phyloP scores from a whole-genome alignment of 2,797 vertebrate species.

The Cossypha polioptera region DNA sequence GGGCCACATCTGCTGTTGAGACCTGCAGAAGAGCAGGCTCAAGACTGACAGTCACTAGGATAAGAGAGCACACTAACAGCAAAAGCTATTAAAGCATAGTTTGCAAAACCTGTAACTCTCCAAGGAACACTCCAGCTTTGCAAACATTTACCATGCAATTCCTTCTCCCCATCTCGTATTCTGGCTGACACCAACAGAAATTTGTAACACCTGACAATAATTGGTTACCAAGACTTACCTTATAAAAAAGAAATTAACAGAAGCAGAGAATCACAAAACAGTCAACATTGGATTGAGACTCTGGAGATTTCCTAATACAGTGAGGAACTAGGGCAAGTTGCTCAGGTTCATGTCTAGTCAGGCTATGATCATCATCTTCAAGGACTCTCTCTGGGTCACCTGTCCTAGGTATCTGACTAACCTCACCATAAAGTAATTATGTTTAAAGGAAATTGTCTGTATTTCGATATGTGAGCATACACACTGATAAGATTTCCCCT shows the following conservation, averaged over 20 bases:
- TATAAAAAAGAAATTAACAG: not conserved
- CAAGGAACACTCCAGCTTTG: not conserved
- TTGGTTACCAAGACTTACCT: not conserved
- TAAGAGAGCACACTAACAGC: not conserved
- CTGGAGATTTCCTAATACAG: not conserved
- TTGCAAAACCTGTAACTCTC: not conserved
- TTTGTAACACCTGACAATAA: not conserved
- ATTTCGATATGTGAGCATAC: not conserved
- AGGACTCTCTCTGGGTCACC: not conserved
- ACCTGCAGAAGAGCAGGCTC: not conserved
- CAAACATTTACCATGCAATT: not conserved
- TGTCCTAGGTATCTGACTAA: not conserved
- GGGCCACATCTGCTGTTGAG: not conserved
- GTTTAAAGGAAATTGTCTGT: not conserved
- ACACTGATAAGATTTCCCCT: not conserved
- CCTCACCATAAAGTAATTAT: not conserved
- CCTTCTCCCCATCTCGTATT: not conserved
- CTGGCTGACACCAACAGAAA: not conserved
- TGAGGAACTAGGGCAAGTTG: fast-evolving
- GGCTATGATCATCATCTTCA: not conserved
- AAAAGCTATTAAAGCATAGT: not conserved
- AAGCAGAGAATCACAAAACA: not conserved
- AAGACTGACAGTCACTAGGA: not conserved
- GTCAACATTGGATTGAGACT: not conserved
- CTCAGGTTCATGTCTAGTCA: not conserved